Evolutionary conservation across 2,888 invertebrate genomes (phyloP), one percentile per base, ranked within the genome.

Genomic region (Pseudoips prasinana): DNA sequence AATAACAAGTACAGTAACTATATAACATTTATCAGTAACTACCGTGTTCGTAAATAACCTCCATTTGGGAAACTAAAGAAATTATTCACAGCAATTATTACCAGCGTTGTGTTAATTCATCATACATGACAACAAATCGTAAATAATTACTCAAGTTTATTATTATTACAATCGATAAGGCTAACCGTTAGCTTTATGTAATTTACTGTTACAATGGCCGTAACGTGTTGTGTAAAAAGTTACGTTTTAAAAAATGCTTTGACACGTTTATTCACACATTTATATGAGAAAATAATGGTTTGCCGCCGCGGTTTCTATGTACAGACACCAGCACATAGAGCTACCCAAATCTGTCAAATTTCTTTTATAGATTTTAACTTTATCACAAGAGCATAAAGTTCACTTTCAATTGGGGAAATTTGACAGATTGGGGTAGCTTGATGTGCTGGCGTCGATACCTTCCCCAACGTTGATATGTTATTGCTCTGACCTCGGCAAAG

Each of bases 21-120:
- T 25, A 46, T 39, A 36, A 53, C 20, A 25, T 38, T 36, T 45
- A 41, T 30, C 24, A 37, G 38, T 35, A 51, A 46, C 35, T 25
- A 35, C 40, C 39, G 39, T 33, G 33, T 36, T 9, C 22, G 22
- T 28, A 8, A 28, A 36, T 27, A 36, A 43, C 45, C 36, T 35
- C 25, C 4, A 40, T 48, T 40, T 31, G 20, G 35, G 24, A 10
- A 39, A 46, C 39, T n/a, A n/a, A n/a, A n/a, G 25, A 26, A 49
- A 46, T 49, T 56, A 46, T 56, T 46, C 43, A 55, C 35, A 46
- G 35, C 43, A 46, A 45, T 48, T 56, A 29, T 41, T 28, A 37
- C 25, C 40, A 41, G 22, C 32, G 19, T 36, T 31, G 23, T 39
- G 35, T 23, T 11, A 40, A 43, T 37, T 7, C 28, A 19, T 33